These are phyloP conservation scores for Hypsopygia costalis DNA, from an alignment of 2,888 invertebrate genomes.

Conservation along the genomic window DNA sequence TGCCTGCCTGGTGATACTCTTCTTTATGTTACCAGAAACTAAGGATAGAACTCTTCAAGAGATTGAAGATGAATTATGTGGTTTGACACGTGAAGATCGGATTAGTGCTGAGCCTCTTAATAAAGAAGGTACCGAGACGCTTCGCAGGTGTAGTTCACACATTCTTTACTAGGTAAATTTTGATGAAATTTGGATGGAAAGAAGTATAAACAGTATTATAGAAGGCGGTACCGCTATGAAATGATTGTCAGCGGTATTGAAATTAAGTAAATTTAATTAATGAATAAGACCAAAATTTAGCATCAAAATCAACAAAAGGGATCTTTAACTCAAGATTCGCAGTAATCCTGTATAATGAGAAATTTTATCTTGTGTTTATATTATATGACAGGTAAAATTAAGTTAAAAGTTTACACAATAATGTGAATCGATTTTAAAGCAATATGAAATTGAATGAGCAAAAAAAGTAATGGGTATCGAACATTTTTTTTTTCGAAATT, in stretches of 20 bases:
- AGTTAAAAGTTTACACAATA: too few relatives aligned
- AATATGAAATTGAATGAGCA: too few relatives aligned
- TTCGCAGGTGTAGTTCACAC: constrained; percentile 60
- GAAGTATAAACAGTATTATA: neutral
- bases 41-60: constrained; percentile 83
- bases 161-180: constrained; percentile 48
- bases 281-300: too few relatives aligned
- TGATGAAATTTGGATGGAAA: neutral
- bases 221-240: neutral
- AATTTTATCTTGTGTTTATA: too few relatives aligned
- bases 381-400: too few relatives aligned
- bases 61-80: constrained; percentile 81
- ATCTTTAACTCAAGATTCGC: too few relatives aligned
- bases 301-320: too few relatives aligned
- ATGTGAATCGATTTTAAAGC: too few relatives aligned
- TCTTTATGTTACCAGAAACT: constrained; percentile 84
- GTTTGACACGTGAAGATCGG: constrained; percentile 35
- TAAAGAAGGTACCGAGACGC: constrained; percentile 31
- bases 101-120: constrained; percentile 49
- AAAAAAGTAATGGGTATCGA: too few relatives aligned
- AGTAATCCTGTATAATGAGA: too few relatives aligned
- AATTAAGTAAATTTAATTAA: too few relatives aligned
- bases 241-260: neutral
- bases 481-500: too few relatives aligned
- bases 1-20: constrained; percentile 70